Evolutionary conservation across 2,888 invertebrate genomes (phyloP).

Genomic region (Andrena minutula): DNA sequence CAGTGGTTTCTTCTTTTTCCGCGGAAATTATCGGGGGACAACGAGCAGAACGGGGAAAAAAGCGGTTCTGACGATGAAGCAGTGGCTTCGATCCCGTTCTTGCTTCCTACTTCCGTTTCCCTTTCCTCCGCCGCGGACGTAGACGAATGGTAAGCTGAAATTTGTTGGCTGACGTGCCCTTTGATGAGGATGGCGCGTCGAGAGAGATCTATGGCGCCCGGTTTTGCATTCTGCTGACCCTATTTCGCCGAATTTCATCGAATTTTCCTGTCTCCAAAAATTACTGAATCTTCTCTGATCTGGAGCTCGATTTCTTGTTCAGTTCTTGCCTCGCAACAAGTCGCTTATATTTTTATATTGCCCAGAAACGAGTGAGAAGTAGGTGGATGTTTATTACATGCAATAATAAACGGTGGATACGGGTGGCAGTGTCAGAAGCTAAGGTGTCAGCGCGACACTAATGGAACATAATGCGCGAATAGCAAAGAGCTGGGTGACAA

Average conservation of each 20-base stretch:
- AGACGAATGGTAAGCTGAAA: not conserved
- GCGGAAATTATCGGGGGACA: slow-evolving; percentile 72
- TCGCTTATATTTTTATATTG: not conserved
- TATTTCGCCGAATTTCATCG: not conserved
- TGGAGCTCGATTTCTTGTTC: not conserved
- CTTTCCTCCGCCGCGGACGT: not conserved
- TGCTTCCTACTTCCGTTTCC: slow-evolving; percentile 6
- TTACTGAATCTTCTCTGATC: not conserved
- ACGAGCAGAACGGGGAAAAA: slow-evolving; percentile 55
- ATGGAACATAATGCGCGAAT: too few species aligned
- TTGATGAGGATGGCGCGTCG: not conserved
- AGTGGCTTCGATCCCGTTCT: slow-evolving; percentile 2
- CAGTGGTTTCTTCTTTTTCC: slow-evolving; percentile 63
- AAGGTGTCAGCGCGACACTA: too few species aligned
- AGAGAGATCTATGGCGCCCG: not conserved
- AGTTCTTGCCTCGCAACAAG: not conserved
- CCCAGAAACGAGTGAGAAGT: too few species aligned
- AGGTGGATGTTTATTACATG: too few species aligned
- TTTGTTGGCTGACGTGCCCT: not conserved
- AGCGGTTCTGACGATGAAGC: slow-evolving; percentile 50
- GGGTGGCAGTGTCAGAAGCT: too few species aligned
- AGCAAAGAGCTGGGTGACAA: too few species aligned
- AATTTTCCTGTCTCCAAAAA: not conserved
- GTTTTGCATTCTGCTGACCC: not conserved
- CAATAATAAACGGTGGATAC: too few species aligned